These are phyloP conservation scores for Saguinus imperator DNA, from an alignment of 2,113 vertebrate species.

Conservation along the genomic window DNA sequence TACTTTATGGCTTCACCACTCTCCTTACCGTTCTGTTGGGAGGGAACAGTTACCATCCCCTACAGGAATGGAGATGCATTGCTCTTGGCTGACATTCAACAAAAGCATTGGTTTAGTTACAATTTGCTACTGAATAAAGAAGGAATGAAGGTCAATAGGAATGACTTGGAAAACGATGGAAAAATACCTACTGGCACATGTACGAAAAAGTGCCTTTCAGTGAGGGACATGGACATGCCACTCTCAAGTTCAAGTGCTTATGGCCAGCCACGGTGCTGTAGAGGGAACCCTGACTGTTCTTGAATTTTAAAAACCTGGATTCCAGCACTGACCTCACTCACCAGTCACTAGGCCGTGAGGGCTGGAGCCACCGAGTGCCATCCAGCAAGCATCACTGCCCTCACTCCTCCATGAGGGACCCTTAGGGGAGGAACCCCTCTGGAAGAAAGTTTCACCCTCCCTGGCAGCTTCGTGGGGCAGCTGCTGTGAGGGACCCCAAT, in stretches of 20 bases:
- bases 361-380: background rate
- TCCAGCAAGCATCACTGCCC: fast-evolving
- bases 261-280: fast-evolving
- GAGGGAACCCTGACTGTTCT: background rate
- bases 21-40: background rate
- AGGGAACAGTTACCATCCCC: background rate
- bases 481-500: background rate
- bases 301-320: background rate
- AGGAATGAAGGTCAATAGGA: background rate
- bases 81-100: background rate
- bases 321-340: background rate
- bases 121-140: background rate
- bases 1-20: fast-evolving
- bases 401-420: no score
- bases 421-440: background rate
- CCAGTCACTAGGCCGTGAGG: fast-evolving
- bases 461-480: fast-evolving
- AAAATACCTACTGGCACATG: background rate
- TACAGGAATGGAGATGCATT: background rate
- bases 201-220: background rate
- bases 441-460: background rate
- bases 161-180: background rate
- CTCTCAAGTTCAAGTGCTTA: background rate
- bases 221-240: fast-evolving
- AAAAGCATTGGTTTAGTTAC: background rate